Evolutionary conservation across 2,888 invertebrate genomes (phyloP), one percentile per base, ranked within the genome.

Genomic region (Cataglyphis altisquamis): DNA sequence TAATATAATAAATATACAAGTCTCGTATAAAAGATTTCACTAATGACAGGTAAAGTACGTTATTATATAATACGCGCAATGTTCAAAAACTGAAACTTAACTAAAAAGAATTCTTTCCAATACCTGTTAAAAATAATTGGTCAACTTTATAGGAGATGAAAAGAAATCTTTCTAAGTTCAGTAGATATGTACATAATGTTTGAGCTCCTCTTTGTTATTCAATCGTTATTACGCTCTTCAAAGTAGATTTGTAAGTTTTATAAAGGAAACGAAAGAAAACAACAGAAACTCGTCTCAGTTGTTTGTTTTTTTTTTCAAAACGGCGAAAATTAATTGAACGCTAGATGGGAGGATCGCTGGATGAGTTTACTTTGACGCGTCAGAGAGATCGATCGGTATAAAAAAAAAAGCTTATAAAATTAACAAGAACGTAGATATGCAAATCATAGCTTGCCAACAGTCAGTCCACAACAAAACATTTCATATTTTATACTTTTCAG

Each of bases 181-280:
- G 52, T 21, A 57, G 29, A 48, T n/a, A 18, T 45, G 29, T 25
- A n/a, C 66, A 32, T 32, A 52, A 12, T 32, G 70, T 32, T 57
- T 21, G 57, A 78, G 41, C 32, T 70, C 41, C 18, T 45, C 45
- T 18, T 62, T 18, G 25, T 80, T 80, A 80, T 57, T 60, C 60
- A 70, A 70, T 70, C 72, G 36, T 78, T 70, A 70, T 60, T 60
- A n/a, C 72, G 18, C 45, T 45, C 60, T 25, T 15, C 32, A 62
- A 70, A 78, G 70, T 78, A 70, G 45, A 70, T 62, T 80, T 70
- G 62, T 62, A 80, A 62, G 60, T 80, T 80, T 70, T 32, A 70
- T 60, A 60, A 80, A 70, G 10, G 18, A 68, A 6, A 21, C 21
- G 18, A 15, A 41, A 21, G 57, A 70, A 32, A 32, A 36, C 15